Evolutionary conservation across 2,797 vertebrate genomes (phyloP).

Genomic region (Aratinga solstitialis): DNA sequence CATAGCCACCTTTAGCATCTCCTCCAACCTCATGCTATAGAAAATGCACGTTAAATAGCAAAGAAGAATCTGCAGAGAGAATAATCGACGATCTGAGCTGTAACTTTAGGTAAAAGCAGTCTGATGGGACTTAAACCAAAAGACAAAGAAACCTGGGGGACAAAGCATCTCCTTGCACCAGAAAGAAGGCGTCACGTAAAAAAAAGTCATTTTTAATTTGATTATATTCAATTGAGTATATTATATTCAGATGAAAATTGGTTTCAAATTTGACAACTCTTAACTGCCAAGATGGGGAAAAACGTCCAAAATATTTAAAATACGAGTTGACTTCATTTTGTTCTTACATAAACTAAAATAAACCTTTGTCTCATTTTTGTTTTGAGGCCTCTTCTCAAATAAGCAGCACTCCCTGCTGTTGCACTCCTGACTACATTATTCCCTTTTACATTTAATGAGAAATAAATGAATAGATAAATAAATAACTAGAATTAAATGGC

Average conservation of each 20-base stretch:
- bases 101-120: not conserved
- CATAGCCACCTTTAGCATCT: not conserved
- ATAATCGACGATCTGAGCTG: not conserved
- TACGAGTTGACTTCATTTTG: not conserved
- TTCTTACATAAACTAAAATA: not conserved
- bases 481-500: not conserved
- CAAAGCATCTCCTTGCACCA: not conserved
- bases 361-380: not conserved
- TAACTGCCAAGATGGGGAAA: not conserved
- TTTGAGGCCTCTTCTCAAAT: not conserved
- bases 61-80: not conserved
- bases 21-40: not conserved
- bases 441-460: not conserved
- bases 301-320: not conserved
- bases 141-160: not conserved
- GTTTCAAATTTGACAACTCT: not conserved
- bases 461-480: not conserved
- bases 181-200: not conserved
- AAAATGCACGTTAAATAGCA: not conserved
- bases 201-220: not conserved
- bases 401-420: not conserved
- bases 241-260: not conserved
- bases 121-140: not conserved
- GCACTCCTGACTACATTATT: not conserved
- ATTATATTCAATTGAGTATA: not conserved